Conservation (phyloP, 2,888 invertebrate species). For the Dasysyrphus albostriatus region DNA sequence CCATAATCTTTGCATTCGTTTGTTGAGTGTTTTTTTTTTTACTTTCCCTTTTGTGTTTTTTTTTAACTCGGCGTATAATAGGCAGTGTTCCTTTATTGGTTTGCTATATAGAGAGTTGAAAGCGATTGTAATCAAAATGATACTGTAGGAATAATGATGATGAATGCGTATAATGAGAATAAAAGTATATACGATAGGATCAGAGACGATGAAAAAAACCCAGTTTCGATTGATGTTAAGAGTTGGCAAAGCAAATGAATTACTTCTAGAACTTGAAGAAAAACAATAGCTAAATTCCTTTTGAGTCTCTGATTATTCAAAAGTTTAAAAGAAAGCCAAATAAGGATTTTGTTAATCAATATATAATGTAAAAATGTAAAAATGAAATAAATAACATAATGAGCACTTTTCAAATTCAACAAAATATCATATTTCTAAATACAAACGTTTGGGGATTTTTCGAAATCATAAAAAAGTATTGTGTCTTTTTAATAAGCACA, state of each 20-base stretch:
- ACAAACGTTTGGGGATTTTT: no score
- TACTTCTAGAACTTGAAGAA: background rate
- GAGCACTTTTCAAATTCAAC: no score
- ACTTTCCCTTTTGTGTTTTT: slow-evolving; percentile 8
- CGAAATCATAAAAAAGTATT: no score
- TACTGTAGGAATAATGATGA: slow-evolving; percentile 40
- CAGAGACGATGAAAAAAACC: slow-evolving; percentile 17
- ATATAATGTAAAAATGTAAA: no score
- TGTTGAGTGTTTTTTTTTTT: slow-evolving; percentile 1
- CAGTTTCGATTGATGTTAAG: background rate
- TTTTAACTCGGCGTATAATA: background rate
- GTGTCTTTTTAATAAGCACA: no score
- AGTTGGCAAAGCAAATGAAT: background rate
- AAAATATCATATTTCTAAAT: no score
- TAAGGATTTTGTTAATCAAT: no score
- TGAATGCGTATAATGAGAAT: slow-evolving; percentile 56
- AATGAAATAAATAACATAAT: no score
- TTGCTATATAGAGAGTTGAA: slow-evolving; percentile 13
- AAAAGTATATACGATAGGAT: slow-evolving; percentile 17
- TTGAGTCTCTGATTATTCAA: background rate
- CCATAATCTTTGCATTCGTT: slow-evolving; percentile 44
- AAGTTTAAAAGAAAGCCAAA: background rate
- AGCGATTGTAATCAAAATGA: slow-evolving; percentile 68
- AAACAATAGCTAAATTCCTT: background rate
- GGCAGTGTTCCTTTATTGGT: background rate